A percentile compares a stretch with the other conserved stretches of the same genome.
Evolutionary conservation across 2,888 invertebrate genomes (phyloP).

Genomic region (Phyllotreta striolata): DNA sequence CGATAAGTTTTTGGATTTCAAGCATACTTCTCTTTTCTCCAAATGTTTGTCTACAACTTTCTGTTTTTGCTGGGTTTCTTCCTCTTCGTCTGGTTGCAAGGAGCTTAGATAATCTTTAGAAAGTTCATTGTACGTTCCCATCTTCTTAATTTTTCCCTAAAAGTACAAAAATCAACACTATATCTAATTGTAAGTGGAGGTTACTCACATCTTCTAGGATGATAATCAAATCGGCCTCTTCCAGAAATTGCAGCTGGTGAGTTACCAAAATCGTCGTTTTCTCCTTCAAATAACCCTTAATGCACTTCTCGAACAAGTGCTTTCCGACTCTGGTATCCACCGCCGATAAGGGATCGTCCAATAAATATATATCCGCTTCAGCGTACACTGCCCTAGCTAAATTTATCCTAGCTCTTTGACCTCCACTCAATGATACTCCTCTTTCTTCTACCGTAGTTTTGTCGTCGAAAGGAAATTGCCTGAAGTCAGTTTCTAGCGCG

Average conservation of each 20-base stretch:
- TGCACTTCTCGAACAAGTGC: conserved; percentile 78
- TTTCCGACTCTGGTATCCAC: conserved; percentile 81
- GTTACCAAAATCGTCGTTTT: conserved; percentile 83
- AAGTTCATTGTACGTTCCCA: conserved; percentile 67
- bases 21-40: conserved; percentile 49
- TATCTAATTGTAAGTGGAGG: neutral
- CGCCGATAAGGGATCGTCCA: conserved; percentile 83
- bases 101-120: conserved; percentile 61
- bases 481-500: conserved; percentile 73
- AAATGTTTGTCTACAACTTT: conserved; percentile 42
- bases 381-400: conserved; percentile 80
- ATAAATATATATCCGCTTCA: conserved; percentile 77
- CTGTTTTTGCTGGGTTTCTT: conserved; percentile 37
- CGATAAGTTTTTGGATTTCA: conserved; percentile 6
- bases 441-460: conserved; percentile 80
- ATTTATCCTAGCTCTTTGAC: conserved; percentile 82
- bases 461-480: conserved; percentile 76
- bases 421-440: conserved; percentile 82
- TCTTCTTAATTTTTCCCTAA: conserved; percentile 69
- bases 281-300: conserved; percentile 65
- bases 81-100: conserved; percentile 47
- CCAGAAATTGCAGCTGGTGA: conserved; percentile 83
- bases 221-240: conserved; percentile 70
- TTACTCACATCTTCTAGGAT: conserved; percentile 68
- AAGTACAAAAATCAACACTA: conserved; percentile 27